Evolutionary conservation across 2,888 invertebrate species (phyloP).

Genomic region (Athetis lepigone): DNA sequence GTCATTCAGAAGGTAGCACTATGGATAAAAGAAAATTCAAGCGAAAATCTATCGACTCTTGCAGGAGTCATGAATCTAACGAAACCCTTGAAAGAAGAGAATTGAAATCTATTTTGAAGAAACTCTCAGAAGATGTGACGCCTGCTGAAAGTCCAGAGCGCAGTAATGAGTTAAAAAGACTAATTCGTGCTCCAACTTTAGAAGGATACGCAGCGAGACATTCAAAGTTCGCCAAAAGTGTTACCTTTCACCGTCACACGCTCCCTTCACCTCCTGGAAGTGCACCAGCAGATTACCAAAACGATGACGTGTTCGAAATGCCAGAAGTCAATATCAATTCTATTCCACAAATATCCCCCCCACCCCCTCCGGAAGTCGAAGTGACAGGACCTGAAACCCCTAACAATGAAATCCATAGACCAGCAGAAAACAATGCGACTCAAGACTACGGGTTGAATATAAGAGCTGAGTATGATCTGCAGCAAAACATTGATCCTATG

Average conservation of each 20-base stretch:
- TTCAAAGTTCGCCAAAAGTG: conserved; percentile 96
- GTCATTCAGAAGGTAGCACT: conserved; percentile 95
- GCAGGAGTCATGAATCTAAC: conserved; percentile 90
- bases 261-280: conserved; percentile 94
- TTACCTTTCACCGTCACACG: conserved; percentile 96
- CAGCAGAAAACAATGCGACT: conserved; percentile 62
- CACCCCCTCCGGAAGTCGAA: conserved; percentile 63
- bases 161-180: conserved; percentile 91
- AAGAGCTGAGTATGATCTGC: conserved; percentile 76
- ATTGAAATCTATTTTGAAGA: conserved; percentile 96
- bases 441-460: conserved; percentile 75
- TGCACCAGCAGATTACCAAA: conserved; percentile 79
- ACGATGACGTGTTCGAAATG: conserved; percentile 79
- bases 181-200: conserved; percentile 95
- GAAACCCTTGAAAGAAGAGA: conserved; percentile 95
- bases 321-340: conserved; percentile 73
- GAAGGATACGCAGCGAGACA: conserved; percentile 97
- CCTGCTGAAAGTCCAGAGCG: conserved; percentile 86
- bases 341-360: conserved; percentile 67
- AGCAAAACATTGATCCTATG: conserved; percentile 76
- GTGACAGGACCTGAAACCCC: conserved; percentile 61
- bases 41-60: conserved; percentile 83
- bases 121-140: conserved; percentile 93
- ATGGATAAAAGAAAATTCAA: conserved; percentile 91
- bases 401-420: conserved; percentile 68